Base-by-base conservation (phyloP, 2,113 vertebrate genomes). In the Hemiprocne comata region DNA sequence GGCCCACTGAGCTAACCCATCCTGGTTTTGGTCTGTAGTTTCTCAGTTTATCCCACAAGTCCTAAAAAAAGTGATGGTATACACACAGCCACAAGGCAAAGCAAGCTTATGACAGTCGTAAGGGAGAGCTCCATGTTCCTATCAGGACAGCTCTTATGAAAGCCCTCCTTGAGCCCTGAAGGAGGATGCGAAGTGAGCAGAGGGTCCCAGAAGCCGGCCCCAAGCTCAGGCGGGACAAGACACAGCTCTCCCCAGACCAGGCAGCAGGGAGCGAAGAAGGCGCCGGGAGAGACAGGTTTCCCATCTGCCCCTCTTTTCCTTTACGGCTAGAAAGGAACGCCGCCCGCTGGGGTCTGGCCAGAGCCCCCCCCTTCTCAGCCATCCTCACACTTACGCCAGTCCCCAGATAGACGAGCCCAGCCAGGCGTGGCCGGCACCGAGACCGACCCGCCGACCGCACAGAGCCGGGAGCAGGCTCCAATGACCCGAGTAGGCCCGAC, bases 391-490 rank as follows among this genome's bases (percentile, higher is more conserved):
- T 90, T 90, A 84, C 90, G 46, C 42, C 77, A 14, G 31, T 36
- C 54, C 60, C 36, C 61, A n/a, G 16, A 36, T n/a, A 38, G 7
- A 62, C 21, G 9, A 57, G 21, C 34, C 46, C 36, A 28, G 9
- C 14, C 46, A 11, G 24, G 6, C 9, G 6, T 8, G 16, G 23
- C 34, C 10, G 2, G 19, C 13, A 19, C 46, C 46, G 46, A 19
- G 6, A 9, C 7, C 6, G 1, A 9, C 38, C 6, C 16, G 1
- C 6, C 36, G 1, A 2, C 36, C 24, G 4, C n/a, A 1, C 6
- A 12, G 7, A 1, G 2, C 13, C 10, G 2, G 6, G 1, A 2
- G 0, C 42, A 58, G 7, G 1, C 18, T 26, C 12, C 51, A 26
- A 10, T 23, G 46, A 3, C 60, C 5, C 18, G 2, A 2, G 0